Evolutionary conservation across 2,113 vertebrate species (phyloP).

Genomic region (Thermophis baileyi): DNA sequence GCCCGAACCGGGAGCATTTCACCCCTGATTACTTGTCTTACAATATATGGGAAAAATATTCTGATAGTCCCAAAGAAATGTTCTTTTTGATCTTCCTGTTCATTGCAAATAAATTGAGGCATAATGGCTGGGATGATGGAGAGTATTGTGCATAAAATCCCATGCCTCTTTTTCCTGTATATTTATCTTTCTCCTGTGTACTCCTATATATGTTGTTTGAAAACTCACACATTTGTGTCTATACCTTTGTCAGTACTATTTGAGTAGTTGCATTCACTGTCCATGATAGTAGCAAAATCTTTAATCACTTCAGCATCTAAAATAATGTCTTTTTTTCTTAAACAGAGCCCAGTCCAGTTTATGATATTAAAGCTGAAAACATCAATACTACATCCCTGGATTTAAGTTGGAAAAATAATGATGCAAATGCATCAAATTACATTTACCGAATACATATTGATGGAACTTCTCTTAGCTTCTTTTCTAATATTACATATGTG

Average conservation of each 20-base stretch:
- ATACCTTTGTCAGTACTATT: not conserved
- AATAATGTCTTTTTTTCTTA: not conserved
- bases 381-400: not conserved
- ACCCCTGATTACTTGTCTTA: too few species aligned
- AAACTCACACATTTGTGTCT: not conserved
- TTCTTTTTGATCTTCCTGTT: too few species aligned
- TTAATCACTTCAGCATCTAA: not conserved
- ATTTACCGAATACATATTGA: rapidly evolving
- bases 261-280: not conserved
- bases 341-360: constrained; percentile 32
- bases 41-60: too few species aligned
- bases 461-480: rapidly evolving
- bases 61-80: too few species aligned
- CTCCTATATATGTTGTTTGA: not conserved
- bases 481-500: rapidly evolving
- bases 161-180: not conserved
- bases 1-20: too few species aligned
- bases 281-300: not conserved
- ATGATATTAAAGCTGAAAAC: not conserved
- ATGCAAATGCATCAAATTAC: not conserved
- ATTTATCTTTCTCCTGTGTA: not conserved
- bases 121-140: too few species aligned
- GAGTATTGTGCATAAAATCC: not conserved
- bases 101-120: too few species aligned
- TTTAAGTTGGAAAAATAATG: constrained; percentile 34